Evolutionary conservation across 2,113 vertebrate genomes (phyloP), one percentile per base, ranked within the genome.

Genomic region (Syrmaticus mikado): DNA sequence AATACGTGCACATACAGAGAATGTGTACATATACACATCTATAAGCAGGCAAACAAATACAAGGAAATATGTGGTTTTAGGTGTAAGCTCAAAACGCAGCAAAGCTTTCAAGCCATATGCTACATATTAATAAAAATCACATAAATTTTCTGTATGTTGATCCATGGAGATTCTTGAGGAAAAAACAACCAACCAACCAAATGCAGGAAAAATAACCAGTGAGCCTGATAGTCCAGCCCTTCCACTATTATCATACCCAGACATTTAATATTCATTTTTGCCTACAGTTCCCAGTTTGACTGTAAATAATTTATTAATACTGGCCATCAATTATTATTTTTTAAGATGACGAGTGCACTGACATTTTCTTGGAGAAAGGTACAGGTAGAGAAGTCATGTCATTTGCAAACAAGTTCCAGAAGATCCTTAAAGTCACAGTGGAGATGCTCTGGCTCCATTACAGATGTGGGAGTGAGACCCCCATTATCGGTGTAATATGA

Each of bases 171-270:
- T 80, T 90, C 75, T 79, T 79, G 64, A 72, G 50, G 78, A n/a
- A 66, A 87, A 93, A 90, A 87, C 66, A 95, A 92, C 93, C 90
- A 94, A 95, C 57, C 82, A 90, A 86, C 32, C 74, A 93, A 93
- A 85, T 28, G 21, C 71, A 83, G 19, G 45, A 82, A 85, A 94
- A 96, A 80, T 46, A 78, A 72, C 55, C 24, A 65, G 62, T 66
- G 48, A 77, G 34, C 76, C 53, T 76, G 68, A 87, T 60, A 95
- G 71, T 20, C 58, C 46, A 79, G 82, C 3, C 7, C 38, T 94
- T 73, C 89, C 52, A 40, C 93, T 86, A 96, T 95, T 74, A 94
- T 85, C 88, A 53, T 64, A 64, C 55, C 72, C 46, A 41, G 68
- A 76, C 28, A 13, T 95, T 95, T 96, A 80, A 55, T 89, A 87